phyloP scores from a whole-genome alignment of 2,113 vertebrate genomes.

The Oryzias celebensis region DNA sequence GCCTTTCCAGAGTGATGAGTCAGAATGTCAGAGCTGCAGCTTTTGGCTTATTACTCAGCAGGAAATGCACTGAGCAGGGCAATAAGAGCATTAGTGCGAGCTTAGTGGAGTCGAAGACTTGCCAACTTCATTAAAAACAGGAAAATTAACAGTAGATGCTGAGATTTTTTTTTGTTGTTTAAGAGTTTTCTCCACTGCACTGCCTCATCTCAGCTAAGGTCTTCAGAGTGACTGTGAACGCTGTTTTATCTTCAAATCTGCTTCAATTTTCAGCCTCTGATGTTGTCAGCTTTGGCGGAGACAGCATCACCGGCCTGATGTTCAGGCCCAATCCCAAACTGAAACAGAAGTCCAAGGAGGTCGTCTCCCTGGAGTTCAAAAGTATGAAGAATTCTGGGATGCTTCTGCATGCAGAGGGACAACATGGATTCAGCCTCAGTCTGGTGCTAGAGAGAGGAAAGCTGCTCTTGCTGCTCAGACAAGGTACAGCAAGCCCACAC shows the following conservation, averaged over 20 bases:
- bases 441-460: conserved; percentile 62
- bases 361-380: conserved; percentile 63
- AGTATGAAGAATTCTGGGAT: conserved; percentile 60
- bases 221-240: background rate
- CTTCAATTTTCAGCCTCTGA: conserved; percentile 46
- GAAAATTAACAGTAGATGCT: conserved; percentile 21
- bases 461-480: conserved; percentile 32
- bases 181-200: conserved; percentile 15
- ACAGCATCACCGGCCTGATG: conserved; percentile 35
- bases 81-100: conserved; percentile 43
- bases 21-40: conserved; percentile 4
- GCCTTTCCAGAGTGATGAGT: conserved; percentile 23
- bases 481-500: conserved; percentile 1
- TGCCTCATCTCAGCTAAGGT: conserved; percentile 5
- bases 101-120: conserved; percentile 17
- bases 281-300: conserved; percentile 42
- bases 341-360: conserved; percentile 16
- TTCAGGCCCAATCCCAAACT: conserved; percentile 29
- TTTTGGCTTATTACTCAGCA: conserved; percentile 46
- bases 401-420: conserved; percentile 46
- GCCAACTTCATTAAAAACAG: conserved; percentile 57
- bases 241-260: background rate
- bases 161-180: conserved; percentile 20
- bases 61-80: conserved; percentile 39
- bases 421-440: conserved; percentile 33